Evolutionary conservation across 1,140 invertebrate genomes (phyloP).

Genomic region (Drosophila serrata): DNA sequence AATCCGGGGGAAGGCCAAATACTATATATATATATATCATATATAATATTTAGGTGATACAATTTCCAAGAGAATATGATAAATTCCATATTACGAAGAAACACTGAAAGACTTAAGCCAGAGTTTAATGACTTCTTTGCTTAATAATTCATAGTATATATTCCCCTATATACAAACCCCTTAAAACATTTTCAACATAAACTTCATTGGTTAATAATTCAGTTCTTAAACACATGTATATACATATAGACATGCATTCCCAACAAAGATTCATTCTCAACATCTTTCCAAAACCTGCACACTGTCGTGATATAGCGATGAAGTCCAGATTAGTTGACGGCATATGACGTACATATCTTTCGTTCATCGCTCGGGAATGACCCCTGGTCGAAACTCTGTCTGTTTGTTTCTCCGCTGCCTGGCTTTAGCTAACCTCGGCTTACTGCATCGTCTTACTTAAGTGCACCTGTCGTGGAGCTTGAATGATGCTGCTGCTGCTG

Average conservation of each 20-base stretch:
- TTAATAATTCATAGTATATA: neutral
- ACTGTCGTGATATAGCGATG: constrained; percentile 4
- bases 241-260: neutral
- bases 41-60: no score
- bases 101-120: neutral
- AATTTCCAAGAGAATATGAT: no score
- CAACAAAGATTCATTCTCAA: neutral
- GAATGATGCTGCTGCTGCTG: neutral
- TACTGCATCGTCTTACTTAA: constrained; percentile 6
- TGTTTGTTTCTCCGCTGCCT: constrained; percentile 9
- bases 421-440: constrained; percentile 1
- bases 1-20: neutral
- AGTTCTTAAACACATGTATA: no score
- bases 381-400: neutral
- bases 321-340: constrained; percentile 14
- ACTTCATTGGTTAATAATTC: no score
- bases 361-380: constrained; percentile 12
- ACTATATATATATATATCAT: no score
- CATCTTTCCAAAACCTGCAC: neutral
- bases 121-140: neutral
- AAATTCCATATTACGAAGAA: no score
- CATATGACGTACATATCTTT: constrained; percentile 10
- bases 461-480: constrained; percentile 28
- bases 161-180: no score
- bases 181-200: no score